Conservation (phyloP, 2,888 invertebrate genomes). For the Endotricha flammealis region DNA sequence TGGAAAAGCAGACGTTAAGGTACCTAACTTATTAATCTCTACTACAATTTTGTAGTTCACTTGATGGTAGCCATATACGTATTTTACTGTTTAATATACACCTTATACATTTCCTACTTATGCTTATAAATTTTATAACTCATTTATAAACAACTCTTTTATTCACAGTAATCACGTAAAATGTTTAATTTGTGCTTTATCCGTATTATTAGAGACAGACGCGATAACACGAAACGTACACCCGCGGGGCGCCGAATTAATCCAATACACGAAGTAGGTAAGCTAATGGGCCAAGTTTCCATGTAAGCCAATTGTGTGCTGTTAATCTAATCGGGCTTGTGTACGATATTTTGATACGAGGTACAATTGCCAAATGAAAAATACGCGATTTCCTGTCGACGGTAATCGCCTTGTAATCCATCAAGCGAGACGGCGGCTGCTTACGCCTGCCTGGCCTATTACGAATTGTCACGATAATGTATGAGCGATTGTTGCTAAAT, state of each 20-base stretch:
- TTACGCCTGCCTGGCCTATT: slow-evolving; percentile 35
- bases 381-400: slow-evolving; percentile 70
- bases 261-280: slow-evolving; percentile 51
- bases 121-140: no score
- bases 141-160: slow-evolving; percentile 17
- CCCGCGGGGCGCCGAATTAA: slow-evolving; percentile 55
- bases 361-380: slow-evolving; percentile 74
- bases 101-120: no score
- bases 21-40: no score
- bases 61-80: no score
- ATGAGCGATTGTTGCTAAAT: slow-evolving; percentile 34
- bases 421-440: slow-evolving; percentile 54
- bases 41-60: no score
- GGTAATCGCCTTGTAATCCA: slow-evolving; percentile 71
- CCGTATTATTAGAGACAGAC: slow-evolving; percentile 46
- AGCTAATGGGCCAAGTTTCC: slow-evolving; percentile 59
- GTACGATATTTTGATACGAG: slow-evolving; percentile 67
- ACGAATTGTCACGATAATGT: slow-evolving; percentile 62
- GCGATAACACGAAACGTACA: slow-evolving; percentile 53
- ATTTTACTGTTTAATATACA: no score
- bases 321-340: slow-evolving; percentile 72
- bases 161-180: slow-evolving; percentile 26
- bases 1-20: no score
- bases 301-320: slow-evolving; percentile 70
- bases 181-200: slow-evolving; percentile 46